Percentiles rank a stretch among this genome's conserved stretches.
Conservation (phyloP, 2,113 vertebrate genomes). For the Agelaius phoeniceus region DNA sequence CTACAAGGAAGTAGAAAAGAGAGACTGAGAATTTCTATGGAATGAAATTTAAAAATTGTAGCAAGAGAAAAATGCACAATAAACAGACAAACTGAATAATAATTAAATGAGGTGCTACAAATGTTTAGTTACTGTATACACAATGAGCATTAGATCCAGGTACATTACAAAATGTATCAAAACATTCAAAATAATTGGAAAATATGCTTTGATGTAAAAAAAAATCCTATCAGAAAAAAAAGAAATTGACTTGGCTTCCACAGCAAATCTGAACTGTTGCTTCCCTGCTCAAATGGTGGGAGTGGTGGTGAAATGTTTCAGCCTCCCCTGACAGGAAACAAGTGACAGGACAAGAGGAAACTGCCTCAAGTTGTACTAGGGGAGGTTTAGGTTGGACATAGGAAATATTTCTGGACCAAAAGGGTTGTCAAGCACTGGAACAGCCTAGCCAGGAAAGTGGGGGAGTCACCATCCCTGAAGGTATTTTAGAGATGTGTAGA, state of each 20-base stretch:
- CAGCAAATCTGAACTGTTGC: neutral
- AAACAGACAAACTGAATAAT: neutral
- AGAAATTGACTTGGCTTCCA: neutral
- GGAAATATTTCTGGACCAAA: neutral
- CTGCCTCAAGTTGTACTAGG: accelerated
- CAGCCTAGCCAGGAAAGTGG: neutral
- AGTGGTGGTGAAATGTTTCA: neutral
- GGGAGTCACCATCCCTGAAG: neutral
- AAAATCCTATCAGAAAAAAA: neutral
- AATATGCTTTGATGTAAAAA: neutral
- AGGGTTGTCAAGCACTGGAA: neutral
- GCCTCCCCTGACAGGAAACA: neutral
- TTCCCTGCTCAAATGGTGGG: neutral
- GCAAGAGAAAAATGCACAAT: neutral
- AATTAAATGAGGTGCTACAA: neutral
- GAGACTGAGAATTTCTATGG: neutral
- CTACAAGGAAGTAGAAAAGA: neutral
- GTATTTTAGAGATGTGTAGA: neutral
- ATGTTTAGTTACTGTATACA: neutral
- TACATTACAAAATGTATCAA: neutral
- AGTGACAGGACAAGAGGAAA: neutral
- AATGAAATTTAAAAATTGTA: neutral
- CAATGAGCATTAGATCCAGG: neutral
- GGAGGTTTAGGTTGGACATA: neutral
- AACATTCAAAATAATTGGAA: neutral